Percentiles rank a stretch among this genome's conserved stretches.
Conservation (phyloP, 2,888 invertebrate species). For the Listrodromus nycthemerus region DNA sequence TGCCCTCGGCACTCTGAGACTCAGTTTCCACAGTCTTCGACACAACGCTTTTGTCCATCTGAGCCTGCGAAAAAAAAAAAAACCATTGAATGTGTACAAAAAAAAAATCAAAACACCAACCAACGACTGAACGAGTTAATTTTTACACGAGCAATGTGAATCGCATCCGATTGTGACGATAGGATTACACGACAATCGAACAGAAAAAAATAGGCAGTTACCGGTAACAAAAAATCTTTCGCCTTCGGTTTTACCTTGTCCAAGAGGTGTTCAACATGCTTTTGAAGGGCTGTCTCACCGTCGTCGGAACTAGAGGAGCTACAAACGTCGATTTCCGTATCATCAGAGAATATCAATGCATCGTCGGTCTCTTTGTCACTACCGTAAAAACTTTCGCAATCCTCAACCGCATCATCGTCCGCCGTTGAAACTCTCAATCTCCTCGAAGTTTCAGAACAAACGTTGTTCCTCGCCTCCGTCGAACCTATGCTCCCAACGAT, state of each 20-base stretch:
- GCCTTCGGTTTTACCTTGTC: constrained; percentile 76
- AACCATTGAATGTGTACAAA: neutral
- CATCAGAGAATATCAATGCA: constrained; percentile 87
- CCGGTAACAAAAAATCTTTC: constrained; percentile 13
- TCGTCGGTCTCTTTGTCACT: constrained; percentile 88
- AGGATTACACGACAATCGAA: neutral
- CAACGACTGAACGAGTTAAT: neutral
- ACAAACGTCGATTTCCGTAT: constrained; percentile 85
- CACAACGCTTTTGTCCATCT: constrained; percentile 56
- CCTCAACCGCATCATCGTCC: constrained; percentile 79
- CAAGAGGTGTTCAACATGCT: constrained; percentile 81
- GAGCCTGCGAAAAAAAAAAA: constrained; percentile 47
- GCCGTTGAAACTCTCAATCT: constrained; percentile 65
- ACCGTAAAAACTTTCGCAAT: constrained; percentile 87
- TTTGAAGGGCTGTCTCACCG: constrained; percentile 78
- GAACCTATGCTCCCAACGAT: constrained; percentile 74
- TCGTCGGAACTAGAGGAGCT: constrained; percentile 83
- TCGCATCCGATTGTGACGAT: neutral
- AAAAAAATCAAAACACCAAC: neutral
- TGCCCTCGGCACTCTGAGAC: constrained; percentile 57
- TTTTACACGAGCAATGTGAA: constrained; percentile 2
- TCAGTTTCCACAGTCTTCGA: constrained; percentile 48
- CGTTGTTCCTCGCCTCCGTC: constrained; percentile 58
- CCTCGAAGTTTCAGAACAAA: constrained; percentile 64
- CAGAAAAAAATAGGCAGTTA: neutral